Percentiles rank a stretch among this genome's conserved stretches.
Evolutionary conservation across 2,888 invertebrate species (phyloP).

Genomic region (Dryobotodes eremita): DNA sequence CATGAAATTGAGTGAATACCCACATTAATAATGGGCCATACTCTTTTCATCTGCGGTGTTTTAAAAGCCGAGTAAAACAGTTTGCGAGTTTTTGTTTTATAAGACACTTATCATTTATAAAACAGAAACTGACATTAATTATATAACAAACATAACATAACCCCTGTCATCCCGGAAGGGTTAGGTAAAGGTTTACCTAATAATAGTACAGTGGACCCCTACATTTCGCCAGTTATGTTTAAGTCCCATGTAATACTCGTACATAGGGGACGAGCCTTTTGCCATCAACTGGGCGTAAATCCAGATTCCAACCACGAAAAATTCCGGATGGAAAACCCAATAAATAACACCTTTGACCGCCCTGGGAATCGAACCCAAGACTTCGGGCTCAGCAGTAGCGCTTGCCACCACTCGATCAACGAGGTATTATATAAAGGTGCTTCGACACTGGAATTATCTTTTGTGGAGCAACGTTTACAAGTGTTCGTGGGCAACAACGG

Average conservation of each 20-base stretch:
- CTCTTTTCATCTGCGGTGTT: not conserved
- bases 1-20: constrained; percentile 22
- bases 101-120: not conserved
- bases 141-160: not conserved
- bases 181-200: not conserved
- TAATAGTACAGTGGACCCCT: not conserved
- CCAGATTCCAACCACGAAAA: not conserved
- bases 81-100: not conserved
- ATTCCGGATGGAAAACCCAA: not conserved
- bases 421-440: not conserved
- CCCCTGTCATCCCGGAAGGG: not conserved
- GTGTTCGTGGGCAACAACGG: too few relatives aligned
- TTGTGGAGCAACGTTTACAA: too few relatives aligned
- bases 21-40: constrained; percentile 8
- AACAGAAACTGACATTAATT: not conserved
- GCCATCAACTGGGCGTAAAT: not conserved
- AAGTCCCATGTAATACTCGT: not conserved
- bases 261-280: not conserved
- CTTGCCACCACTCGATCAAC: too few relatives aligned
- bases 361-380: not conserved
- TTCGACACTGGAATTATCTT: too few relatives aligned
- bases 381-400: not conserved
- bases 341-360: not conserved
- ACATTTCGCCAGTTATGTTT: not conserved
- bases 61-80: not conserved